phyloP scores from a whole-genome alignment of 2,113 vertebrate genomes.

The Pantherophis guttatus region DNA sequence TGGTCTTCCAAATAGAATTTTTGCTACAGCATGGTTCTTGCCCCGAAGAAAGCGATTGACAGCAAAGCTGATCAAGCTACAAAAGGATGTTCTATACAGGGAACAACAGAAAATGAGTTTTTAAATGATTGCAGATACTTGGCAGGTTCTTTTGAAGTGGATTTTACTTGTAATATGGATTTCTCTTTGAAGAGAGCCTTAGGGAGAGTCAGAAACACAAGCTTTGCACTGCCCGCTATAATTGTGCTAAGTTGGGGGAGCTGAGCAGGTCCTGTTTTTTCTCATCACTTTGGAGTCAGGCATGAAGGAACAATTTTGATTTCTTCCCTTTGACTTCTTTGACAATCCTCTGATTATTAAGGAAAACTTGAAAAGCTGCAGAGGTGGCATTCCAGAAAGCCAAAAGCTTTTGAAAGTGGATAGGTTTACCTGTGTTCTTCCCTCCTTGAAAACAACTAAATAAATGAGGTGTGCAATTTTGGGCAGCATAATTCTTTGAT shows the following conservation, averaged over 20 bases:
- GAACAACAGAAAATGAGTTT: conserved; percentile 45
- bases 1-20: neutral
- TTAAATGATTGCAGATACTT: conserved; percentile 41
- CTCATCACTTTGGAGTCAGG: neutral
- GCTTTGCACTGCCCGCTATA: neutral
- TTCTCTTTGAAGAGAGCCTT: conserved; percentile 32
- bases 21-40: neutral
- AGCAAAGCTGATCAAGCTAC: conserved; percentile 31
- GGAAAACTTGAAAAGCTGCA: neutral
- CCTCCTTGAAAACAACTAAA: neutral
- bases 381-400: neutral
- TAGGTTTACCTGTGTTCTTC: neutral
- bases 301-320: neutral
- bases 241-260: conserved; percentile 18
- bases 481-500: neutral
- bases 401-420: neutral
- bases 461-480: neutral
- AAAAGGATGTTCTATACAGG: neutral
- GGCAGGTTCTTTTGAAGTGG: conserved; percentile 30
- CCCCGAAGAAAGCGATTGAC: conserved; percentile 9
- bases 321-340: neutral
- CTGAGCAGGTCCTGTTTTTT: conserved; percentile 4
- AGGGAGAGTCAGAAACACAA: neutral
- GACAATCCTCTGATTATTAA: neutral
- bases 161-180: conserved; percentile 39